These are phyloP conservation scores for Larimichthys crocea DNA, from an alignment of 2,113 vertebrate species.

Conservation along the genomic window DNA sequence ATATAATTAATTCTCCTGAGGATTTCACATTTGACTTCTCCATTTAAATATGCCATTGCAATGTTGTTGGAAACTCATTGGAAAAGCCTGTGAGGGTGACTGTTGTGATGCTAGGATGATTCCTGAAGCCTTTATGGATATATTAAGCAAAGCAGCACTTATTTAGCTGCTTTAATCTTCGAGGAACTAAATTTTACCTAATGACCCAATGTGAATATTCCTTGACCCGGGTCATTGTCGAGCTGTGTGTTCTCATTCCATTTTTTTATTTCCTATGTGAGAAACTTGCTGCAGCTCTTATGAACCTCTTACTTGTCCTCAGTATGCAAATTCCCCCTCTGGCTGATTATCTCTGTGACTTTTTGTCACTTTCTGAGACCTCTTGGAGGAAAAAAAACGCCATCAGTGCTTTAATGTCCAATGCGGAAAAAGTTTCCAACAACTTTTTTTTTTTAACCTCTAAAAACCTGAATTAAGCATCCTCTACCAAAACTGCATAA, in stretches of 20 bases:
- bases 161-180: neutral
- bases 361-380: constrained; percentile 38
- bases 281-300: constrained; percentile 3
- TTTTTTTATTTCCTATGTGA: neutral
- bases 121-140: neutral
- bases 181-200: neutral
- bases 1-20: constrained; percentile 2
- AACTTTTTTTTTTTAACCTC: constrained; percentile 21
- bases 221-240: constrained; percentile 1
- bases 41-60: constrained; percentile 6
- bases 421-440: constrained; percentile 18
- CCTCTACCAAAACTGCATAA: neutral
- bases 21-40: neutral
- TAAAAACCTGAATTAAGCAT: neutral
- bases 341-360: constrained; percentile 50
- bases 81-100: neutral
- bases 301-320: constrained; percentile 24
- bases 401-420: constrained; percentile 4
- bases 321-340: constrained; percentile 71
- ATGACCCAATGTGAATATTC: constrained; percentile 10
- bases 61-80: neutral
- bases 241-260: constrained; percentile 11
- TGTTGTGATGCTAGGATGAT: neutral
- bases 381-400: constrained; percentile 5
- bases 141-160: neutral